Evolutionary conservation across 1,140 invertebrate genomes (phyloP).

Genomic region (Drosophila seguyi): DNA sequence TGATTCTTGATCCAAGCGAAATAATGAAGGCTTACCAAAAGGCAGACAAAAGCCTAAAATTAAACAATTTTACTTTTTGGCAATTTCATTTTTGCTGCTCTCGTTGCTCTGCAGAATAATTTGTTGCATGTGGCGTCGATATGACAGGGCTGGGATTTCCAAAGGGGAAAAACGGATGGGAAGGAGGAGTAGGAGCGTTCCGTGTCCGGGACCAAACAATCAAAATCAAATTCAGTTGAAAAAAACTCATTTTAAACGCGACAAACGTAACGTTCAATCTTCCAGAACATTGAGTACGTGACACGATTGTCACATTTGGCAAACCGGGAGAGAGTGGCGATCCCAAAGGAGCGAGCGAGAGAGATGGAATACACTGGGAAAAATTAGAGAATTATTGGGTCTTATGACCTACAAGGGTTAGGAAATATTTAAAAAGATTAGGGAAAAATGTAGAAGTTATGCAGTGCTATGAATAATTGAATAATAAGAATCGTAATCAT

Average conservation of each 20-base stretch:
- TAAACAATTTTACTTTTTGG: constrained; percentile 75
- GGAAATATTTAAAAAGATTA: background rate
- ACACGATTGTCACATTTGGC: constrained; percentile 82
- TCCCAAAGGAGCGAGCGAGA: constrained; percentile 2
- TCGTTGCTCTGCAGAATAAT: constrained; percentile 57
- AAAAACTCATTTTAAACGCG: constrained; percentile 84
- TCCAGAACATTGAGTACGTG: constrained; percentile 84
- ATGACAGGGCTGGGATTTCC: constrained; percentile 53
- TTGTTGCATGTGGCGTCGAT: constrained; percentile 68
- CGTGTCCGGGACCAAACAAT: constrained; percentile 76
- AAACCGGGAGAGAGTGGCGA: constrained; percentile 19
- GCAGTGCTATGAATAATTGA: too few relatives aligned
- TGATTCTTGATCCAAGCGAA: constrained; percentile 45
- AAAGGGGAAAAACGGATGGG: background rate
- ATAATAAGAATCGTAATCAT: too few relatives aligned
- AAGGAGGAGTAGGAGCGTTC: background rate
- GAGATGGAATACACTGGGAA: background rate
- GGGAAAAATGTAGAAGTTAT: too few relatives aligned
- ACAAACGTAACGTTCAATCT: constrained; percentile 85
- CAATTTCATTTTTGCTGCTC: constrained; percentile 42
- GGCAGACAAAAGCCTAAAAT: constrained; percentile 71
- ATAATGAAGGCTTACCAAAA: constrained; percentile 53
- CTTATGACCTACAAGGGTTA: too few relatives aligned
- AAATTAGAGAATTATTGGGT: background rate
- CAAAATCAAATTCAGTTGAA: constrained; percentile 80